These are phyloP conservation scores for Sebastiscus albofasciatus DNA, from an alignment of 2,797 vertebrate species.

Conservation along the genomic window DNA sequence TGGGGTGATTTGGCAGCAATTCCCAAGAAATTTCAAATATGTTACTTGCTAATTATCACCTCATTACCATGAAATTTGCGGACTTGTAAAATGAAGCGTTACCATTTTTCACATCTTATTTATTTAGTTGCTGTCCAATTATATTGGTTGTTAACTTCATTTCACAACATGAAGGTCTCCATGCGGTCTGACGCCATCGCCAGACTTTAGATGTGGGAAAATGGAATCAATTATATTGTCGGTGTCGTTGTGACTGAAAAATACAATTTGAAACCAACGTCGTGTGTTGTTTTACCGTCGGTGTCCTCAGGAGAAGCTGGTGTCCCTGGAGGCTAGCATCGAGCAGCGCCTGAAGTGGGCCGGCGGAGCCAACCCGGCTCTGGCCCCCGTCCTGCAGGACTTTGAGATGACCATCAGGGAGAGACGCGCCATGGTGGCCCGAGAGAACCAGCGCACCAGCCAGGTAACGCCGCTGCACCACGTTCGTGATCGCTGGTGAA, in stretches of 20 bases:
- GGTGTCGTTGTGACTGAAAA: neutral
- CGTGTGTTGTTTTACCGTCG: neutral
- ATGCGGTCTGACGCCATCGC: too few species aligned
- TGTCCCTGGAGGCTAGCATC: constrained; percentile 93
- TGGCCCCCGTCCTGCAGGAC: constrained; percentile 96
- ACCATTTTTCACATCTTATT: neutral
- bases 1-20: too few species aligned
- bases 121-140: neutral
- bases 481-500: neutral
- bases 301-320: constrained; percentile 90
- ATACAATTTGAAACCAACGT: neutral
- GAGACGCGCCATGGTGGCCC: constrained; percentile 90
- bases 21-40: too few species aligned
- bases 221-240: neutral
- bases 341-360: constrained; percentile 99
- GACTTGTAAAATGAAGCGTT: too few species aligned
- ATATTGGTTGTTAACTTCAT: neutral
- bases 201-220: neutral
- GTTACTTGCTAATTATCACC: too few species aligned
- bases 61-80: too few species aligned
- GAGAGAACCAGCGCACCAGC: constrained; percentile 94
- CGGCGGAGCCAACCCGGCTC: constrained; percentile 94
- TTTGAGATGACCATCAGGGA: constrained; percentile 97
- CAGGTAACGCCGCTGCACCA: constrained; percentile 71
- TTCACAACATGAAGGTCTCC: neutral